phyloP scores from a whole-genome alignment of 2,113 vertebrate genomes.

The Platanista minor region DNA sequence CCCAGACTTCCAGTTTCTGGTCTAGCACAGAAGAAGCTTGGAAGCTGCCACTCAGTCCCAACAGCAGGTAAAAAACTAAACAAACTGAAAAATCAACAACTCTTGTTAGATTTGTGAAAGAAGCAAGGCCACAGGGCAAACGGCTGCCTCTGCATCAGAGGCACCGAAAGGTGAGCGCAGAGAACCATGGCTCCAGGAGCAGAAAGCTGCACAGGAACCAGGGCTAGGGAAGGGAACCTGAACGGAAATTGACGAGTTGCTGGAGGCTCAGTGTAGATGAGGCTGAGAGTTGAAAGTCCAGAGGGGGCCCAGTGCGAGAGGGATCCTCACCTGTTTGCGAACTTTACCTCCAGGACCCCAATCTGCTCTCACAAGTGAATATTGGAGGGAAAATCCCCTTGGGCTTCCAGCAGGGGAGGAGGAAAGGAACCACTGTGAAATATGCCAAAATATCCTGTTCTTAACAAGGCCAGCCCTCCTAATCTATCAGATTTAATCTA shows the following conservation, averaged over 20 bases:
- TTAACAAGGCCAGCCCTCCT: background rate
- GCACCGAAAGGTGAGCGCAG: fast-evolving
- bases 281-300: background rate
- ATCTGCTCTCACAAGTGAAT: background rate
- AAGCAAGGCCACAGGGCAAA: background rate
- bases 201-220: background rate
- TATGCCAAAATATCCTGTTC: background rate
- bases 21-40: too few relatives aligned
- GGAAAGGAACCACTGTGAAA: background rate
- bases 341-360: background rate
- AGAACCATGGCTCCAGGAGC: background rate
- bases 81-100: background rate
- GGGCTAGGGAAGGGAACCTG: fast-evolving
- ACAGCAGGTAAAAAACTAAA: too few relatives aligned
- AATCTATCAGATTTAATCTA: background rate
- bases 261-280: too few relatives aligned
- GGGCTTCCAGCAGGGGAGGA: background rate
- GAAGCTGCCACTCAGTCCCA: background rate
- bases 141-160: too few relatives aligned
- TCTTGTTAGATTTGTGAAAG: background rate
- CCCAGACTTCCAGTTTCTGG: background rate
- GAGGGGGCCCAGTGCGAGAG: fast-evolving
- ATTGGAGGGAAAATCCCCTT: background rate
- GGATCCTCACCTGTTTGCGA: fast-evolving
- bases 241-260: fast-evolving